Evolutionary conservation across 2,797 vertebrate species (phyloP), one percentile per base, ranked within the genome.

Genomic region (Gadopsis marmoratus): DNA sequence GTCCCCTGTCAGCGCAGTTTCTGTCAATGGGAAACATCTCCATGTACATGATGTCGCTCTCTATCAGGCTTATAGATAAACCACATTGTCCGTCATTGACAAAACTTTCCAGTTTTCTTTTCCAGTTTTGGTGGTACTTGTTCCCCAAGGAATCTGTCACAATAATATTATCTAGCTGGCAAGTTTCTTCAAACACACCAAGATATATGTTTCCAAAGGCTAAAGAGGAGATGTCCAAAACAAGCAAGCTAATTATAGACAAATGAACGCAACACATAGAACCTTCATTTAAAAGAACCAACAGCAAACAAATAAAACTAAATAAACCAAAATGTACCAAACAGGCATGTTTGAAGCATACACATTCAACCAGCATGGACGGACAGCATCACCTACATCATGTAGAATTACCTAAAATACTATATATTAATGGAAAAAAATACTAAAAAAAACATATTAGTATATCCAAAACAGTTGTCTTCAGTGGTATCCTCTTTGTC

Each of bases 251-350:
- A 88, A 93, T 92, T 91, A 92, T 94, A 96, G 93, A 95, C 93
- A 96, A 96, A 95, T 95, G 90, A 92, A 90, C 35, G 72, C 23
- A 91, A 90, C 61, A 90, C 67, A 79, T 80, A 86, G 47, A 92
- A 90, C 87, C 91, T 91, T 93, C 91, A 92, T 92, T 92, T 84
- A 92, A 95, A 93, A 95, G 85, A 90, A 82, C 92, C 37, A 41
- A 41, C 81, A 95, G 93, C 91, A 94, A 83, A 93, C 74, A 88
- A 89, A 91, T 91, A 77, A 88, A 89, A 87, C 82, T 59, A 85
- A 79, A 90, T 86, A 71, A 88, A 87, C 83, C 79, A 90, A 89
- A 92, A 90, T 83, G 93, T 91, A 93, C 91, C 92, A 87, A 86
- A 89, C 73, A 88, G 79, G 60, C 66, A 72, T 79, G 70, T 92